These are phyloP conservation scores for Ophion costatus DNA, from an alignment of 2,888 invertebrate species.

Conservation along the genomic window DNA sequence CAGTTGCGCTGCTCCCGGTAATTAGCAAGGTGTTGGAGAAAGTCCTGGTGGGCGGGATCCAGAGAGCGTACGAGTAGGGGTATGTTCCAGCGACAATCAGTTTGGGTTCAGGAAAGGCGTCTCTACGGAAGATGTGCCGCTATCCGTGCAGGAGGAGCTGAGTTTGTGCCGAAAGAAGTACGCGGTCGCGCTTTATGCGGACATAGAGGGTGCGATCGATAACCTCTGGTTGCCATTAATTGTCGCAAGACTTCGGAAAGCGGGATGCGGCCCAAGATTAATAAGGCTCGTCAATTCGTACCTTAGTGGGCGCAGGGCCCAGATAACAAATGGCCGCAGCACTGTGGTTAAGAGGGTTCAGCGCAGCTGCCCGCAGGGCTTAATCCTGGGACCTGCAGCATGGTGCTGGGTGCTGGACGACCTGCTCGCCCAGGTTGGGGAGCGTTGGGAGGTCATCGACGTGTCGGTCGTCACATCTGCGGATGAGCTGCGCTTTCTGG, in stretches of 20 bases:
- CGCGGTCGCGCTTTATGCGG: constrained; percentile 69
- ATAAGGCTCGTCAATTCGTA: constrained; percentile 2
- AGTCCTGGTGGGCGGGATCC: too few relatives aligned
- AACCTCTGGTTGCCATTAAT: constrained; percentile 77
- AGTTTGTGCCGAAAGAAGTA: constrained; percentile 69
- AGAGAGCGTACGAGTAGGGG: too few relatives aligned
- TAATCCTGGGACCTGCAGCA: constrained; percentile 63
- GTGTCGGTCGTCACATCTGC: constrained; percentile 43
- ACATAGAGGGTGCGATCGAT: constrained; percentile 77
- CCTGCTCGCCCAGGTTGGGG: neutral
- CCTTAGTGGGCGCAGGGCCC: constrained; percentile 12
- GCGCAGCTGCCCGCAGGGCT: constrained; percentile 70
- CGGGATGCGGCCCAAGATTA: constrained; percentile 11
- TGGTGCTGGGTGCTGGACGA: constrained; percentile 64
- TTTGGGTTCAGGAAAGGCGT: constrained; percentile 73
- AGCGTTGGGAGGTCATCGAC: neutral
- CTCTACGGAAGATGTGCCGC: constrained; percentile 71
- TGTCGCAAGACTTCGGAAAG: constrained; percentile 58
- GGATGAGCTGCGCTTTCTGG: too few relatives aligned
- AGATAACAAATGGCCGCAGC: neutral
- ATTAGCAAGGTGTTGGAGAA: too few relatives aligned
- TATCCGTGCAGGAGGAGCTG: neutral
- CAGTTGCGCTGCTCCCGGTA: too few relatives aligned
- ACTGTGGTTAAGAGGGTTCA: neutral
- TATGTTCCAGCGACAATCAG: constrained; percentile 66